Percentiles rank a stretch among this genome's conserved stretches.
phyloP scores from a whole-genome alignment of 1,140 invertebrate species.

The Drosophila azteca region DNA sequence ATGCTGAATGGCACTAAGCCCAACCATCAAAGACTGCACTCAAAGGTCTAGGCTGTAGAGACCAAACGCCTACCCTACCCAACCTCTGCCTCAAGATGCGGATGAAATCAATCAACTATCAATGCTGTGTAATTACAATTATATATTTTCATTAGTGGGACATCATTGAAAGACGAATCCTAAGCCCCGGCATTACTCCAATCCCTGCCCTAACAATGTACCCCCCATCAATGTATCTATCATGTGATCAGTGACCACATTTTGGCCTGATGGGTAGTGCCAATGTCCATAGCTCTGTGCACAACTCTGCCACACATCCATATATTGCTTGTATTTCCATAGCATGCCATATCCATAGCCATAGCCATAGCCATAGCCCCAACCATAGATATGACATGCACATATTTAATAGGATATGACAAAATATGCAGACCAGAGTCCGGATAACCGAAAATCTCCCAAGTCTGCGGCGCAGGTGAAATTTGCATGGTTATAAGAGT shows the following conservation, averaged over 20 bases:
- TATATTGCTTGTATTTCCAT: conserved; percentile 60
- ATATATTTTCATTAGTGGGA: too few species aligned
- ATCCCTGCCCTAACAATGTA: too few species aligned
- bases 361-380: conserved; percentile 25
- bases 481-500: conserved; percentile 73
- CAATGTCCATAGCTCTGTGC: conserved; percentile 51
- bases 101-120: background rate
- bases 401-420: conserved; percentile 81
- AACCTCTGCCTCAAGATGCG: conserved; percentile 25
- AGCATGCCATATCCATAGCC: conserved; percentile 5
- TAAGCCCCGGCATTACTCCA: too few species aligned
- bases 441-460: conserved; percentile 17
- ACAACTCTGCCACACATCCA: conserved; percentile 8
- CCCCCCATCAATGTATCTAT: too few species aligned
- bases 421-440: conserved; percentile 63
- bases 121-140: too few species aligned
- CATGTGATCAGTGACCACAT: background rate
- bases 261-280: conserved; percentile 44
- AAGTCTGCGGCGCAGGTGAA: conserved; percentile 62
- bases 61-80: conserved; percentile 60
- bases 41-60: conserved; percentile 55
- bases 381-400: conserved; percentile 64
- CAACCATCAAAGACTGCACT: conserved; percentile 30
- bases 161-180: too few species aligned
- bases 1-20: conserved; percentile 41